These are phyloP conservation scores for Hippocampus comes DNA, from an alignment of 2,113 vertebrate species.

Conservation along the genomic window DNA sequence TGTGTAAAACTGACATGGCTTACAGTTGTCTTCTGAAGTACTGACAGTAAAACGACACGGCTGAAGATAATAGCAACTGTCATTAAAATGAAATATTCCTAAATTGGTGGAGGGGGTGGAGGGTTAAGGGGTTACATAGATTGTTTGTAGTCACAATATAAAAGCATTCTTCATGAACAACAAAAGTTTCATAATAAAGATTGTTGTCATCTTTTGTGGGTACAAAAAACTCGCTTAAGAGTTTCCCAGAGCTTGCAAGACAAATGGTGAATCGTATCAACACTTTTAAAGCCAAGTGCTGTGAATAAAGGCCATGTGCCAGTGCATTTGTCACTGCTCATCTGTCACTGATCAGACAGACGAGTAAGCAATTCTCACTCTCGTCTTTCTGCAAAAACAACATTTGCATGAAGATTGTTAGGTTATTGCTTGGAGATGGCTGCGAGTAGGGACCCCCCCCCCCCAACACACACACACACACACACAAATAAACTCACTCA, in stretches of 20 bases:
- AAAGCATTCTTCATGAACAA: constrained; percentile 35
- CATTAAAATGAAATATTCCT: constrained; percentile 21
- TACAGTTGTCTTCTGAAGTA: not conserved
- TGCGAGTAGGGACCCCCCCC: too few relatives aligned
- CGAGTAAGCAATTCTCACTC: constrained; percentile 11
- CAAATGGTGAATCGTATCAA: constrained; percentile 53
- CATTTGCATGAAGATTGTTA: constrained; percentile 53
- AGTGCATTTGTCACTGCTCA: constrained; percentile 23
- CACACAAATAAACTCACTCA: too few relatives aligned
- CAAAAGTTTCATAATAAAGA: constrained; percentile 39
- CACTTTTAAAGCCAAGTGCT: constrained; percentile 50
- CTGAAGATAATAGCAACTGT: constrained; percentile 4
- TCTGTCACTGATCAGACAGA: constrained; percentile 40
- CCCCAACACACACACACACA: too few relatives aligned
- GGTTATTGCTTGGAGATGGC: constrained; percentile 23
- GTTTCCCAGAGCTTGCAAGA: constrained; percentile 55
- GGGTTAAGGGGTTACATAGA: constrained; percentile 22
- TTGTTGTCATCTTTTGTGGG: constrained; percentile 48
- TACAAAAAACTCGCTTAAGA: constrained; percentile 47
- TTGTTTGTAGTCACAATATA: constrained; percentile 44
- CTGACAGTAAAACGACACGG: not conserved
- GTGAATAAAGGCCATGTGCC: constrained; percentile 55
- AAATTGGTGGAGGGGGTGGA: constrained; percentile 20
- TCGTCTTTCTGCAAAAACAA: constrained; percentile 49
- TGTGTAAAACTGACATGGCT: not conserved